Percentiles rank a stretch among this genome's conserved stretches.
Conservation (phyloP, 1,140 invertebrate species). For the Araneus ventricosus region DNA sequence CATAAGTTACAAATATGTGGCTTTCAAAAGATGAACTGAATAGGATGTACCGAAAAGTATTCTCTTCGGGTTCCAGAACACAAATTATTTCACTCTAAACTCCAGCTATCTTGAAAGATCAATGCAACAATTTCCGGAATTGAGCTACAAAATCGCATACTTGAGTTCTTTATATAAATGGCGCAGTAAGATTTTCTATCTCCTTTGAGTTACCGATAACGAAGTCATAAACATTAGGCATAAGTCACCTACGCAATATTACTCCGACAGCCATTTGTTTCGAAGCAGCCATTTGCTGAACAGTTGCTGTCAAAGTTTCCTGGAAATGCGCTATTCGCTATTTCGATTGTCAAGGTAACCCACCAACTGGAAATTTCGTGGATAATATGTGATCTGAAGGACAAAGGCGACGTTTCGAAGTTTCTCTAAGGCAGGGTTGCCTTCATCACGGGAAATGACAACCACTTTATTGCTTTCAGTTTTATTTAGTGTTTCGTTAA, state of each 20-base stretch:
- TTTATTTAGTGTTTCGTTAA: not conserved
- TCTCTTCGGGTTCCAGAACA: not conserved
- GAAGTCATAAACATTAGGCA: not conserved
- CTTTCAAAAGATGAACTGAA: too few species aligned
- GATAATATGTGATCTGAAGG: not conserved
- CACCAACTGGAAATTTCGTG: not conserved
- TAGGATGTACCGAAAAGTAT: not conserved
- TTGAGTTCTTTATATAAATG: not conserved
- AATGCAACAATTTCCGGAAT: not conserved
- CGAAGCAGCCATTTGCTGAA: not conserved
- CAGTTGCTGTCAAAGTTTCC: constrained; percentile 5
- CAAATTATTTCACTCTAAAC: not conserved
- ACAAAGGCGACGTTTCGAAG: not conserved
- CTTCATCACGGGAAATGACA: not conserved
- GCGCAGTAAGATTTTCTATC: not conserved
- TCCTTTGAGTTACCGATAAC: not conserved
- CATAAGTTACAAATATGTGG: too few species aligned
- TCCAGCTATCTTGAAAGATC: not conserved
- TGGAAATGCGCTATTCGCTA: not conserved
- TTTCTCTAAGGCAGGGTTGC: not conserved
- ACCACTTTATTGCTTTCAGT: not conserved
- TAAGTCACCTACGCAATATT: not conserved
- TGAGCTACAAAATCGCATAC: not conserved
- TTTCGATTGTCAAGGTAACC: not conserved
- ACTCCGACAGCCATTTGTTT: not conserved